Evolutionary conservation across 2,797 vertebrate genomes (phyloP).

Genomic region (Merluccius polli): DNA sequence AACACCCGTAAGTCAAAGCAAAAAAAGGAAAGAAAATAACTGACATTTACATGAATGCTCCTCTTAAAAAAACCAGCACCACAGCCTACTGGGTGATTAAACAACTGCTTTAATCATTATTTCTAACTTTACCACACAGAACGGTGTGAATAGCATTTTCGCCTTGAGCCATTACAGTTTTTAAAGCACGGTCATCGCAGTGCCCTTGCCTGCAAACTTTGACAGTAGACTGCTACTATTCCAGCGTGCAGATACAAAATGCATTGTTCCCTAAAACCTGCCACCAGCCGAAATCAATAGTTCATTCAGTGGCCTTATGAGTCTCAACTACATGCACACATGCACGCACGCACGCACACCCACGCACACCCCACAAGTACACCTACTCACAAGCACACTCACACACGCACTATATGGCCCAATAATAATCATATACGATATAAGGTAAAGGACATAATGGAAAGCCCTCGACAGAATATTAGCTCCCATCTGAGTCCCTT

Average conservation of each 20-base stretch:
- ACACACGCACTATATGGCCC: not conserved
- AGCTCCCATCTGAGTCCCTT: not conserved
- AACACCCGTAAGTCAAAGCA: constrained; percentile 14
- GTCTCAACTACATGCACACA: constrained; percentile 26
- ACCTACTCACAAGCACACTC: too few relatives aligned
- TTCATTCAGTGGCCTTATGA: constrained; percentile 51
- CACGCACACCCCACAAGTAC: not conserved
- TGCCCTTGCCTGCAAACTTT: constrained; percentile 9
- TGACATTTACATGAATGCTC: not conserved
- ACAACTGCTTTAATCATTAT: constrained; percentile 15
- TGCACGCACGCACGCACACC: not conserved
- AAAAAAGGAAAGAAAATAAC: not conserved
- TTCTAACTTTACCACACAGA: not conserved
- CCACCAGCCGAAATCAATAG: constrained; percentile 57
- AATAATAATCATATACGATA: not conserved
- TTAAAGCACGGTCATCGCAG: not conserved
- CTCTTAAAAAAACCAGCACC: not conserved
- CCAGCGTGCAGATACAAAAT: constrained; percentile 42
- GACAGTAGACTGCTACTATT: constrained; percentile 31
- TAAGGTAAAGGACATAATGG: not conserved
- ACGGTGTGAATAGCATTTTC: not conserved
- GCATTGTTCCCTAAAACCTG: constrained; percentile 29
- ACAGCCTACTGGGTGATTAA: constrained; percentile 15
- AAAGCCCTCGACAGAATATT: not conserved
- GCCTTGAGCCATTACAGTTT: not conserved